phyloP scores from a whole-genome alignment of 2,113 vertebrate species.

The Rhabdomys dilectus region DNA sequence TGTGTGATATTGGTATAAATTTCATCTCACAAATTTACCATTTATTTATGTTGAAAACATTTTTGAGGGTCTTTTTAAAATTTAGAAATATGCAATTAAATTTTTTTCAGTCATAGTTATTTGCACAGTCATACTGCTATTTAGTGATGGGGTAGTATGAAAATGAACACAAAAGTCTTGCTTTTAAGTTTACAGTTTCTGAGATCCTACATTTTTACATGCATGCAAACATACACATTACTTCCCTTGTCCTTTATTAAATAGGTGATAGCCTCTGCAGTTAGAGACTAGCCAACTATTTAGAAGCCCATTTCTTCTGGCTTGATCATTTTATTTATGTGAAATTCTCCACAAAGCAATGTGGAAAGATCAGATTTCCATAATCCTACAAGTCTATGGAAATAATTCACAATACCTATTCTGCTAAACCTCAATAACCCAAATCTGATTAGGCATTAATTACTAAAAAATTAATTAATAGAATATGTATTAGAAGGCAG shows the following conservation, averaged over 20 bases:
- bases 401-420: not conserved
- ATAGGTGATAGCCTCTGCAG: not conserved
- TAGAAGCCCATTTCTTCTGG: not conserved
- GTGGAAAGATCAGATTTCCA: not conserved
- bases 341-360: not conserved
- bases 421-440: not conserved
- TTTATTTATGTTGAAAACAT: not conserved
- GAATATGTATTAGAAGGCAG: not conserved
- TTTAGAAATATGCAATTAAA: not conserved
- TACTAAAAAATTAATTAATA: not conserved
- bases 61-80: not conserved
- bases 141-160: not conserved
- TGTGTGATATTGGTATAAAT: not conserved
- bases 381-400: not conserved
- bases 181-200: not conserved
- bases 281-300: not conserved
- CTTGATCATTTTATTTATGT: not conserved
- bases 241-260: not conserved
- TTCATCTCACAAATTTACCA: not conserved
- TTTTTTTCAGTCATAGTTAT: not conserved
- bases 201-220: not conserved
- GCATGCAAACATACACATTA: not conserved
- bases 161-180: not conserved
- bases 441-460: not conserved
- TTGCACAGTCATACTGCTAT: not conserved